Conservation (phyloP, 2,113 vertebrate genomes). For the Gasterosteus nipponicus region DNA sequence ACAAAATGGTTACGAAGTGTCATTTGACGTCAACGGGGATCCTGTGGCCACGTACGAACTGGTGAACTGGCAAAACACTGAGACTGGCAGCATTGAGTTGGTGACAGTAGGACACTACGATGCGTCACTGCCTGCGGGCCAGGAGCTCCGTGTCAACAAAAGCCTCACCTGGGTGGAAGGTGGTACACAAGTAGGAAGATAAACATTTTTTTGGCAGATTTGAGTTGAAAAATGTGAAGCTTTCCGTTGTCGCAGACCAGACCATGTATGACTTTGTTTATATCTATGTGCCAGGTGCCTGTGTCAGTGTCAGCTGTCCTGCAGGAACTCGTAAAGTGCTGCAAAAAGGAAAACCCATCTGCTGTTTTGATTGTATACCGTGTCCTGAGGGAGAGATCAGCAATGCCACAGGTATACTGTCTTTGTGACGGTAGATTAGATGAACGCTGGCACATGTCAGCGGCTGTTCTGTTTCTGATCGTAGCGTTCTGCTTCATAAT, state of each 20-base stretch:
- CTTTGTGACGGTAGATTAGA: not conserved
- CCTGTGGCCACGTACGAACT: no score
- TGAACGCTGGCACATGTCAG: not conserved
- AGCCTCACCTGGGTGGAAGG: slow-evolving; percentile 67
- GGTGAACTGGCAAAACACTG: no score
- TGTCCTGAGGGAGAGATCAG: slow-evolving; percentile 82
- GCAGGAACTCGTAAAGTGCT: slow-evolving; percentile 72
- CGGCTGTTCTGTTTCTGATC: not conserved
- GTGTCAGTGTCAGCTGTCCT: slow-evolving; percentile 72
- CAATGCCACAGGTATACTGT: slow-evolving; percentile 71
- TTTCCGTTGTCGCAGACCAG: not conserved
- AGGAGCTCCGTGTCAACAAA: slow-evolving; percentile 64
- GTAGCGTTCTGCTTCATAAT: not conserved
- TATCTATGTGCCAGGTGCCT: not conserved
- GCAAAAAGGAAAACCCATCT: slow-evolving; percentile 72
- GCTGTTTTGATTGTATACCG: slow-evolving; percentile 73
- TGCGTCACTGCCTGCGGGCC: slow-evolving; percentile 28
- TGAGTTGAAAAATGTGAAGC: no score
- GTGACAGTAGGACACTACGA: no score
- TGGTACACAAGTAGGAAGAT: slow-evolving; percentile 48
- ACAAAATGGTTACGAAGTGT: no score
- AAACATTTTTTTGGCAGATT: no score
- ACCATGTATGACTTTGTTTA: not conserved
- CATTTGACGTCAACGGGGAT: no score
- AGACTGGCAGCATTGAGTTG: no score